These are phyloP conservation scores for Rapana venosa DNA, from an alignment of 2,888 invertebrate species.

Conservation along the genomic window DNA sequence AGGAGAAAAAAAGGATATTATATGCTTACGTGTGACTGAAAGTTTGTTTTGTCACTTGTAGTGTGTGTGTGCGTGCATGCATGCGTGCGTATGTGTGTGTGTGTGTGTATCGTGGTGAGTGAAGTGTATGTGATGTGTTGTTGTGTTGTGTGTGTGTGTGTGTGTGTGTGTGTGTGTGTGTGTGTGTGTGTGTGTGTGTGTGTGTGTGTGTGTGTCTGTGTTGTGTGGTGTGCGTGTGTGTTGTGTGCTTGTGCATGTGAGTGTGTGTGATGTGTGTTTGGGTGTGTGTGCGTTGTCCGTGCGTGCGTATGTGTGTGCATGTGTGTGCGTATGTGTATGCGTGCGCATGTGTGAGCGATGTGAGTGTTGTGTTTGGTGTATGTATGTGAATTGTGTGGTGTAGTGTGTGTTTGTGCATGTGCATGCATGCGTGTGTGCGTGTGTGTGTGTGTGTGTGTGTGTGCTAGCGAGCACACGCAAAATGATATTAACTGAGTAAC, in stretches of 20 bases:
- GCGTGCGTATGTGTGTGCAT: background rate
- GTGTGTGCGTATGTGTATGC: background rate
- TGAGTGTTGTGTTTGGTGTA: background rate
- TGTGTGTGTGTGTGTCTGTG: background rate
- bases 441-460: conserved; percentile 15
- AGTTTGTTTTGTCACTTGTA: background rate
- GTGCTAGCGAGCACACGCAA: background rate
- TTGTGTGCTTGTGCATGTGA: background rate
- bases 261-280: background rate
- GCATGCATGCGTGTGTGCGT: background rate
- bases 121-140: no score
- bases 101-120: no score
- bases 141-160: background rate
- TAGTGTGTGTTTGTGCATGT: background rate
- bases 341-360: background rate
- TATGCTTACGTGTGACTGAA: background rate
- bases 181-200: background rate
- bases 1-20: background rate
- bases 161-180: background rate
- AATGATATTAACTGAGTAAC: background rate
- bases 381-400: background rate
- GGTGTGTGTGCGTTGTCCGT: background rate
- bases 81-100: no score
- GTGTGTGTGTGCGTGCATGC: background rate
- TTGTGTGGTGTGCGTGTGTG: background rate